Evolutionary conservation across 1,140 invertebrate species (phyloP).

Genomic region (Zaprionus tsacasi): DNA sequence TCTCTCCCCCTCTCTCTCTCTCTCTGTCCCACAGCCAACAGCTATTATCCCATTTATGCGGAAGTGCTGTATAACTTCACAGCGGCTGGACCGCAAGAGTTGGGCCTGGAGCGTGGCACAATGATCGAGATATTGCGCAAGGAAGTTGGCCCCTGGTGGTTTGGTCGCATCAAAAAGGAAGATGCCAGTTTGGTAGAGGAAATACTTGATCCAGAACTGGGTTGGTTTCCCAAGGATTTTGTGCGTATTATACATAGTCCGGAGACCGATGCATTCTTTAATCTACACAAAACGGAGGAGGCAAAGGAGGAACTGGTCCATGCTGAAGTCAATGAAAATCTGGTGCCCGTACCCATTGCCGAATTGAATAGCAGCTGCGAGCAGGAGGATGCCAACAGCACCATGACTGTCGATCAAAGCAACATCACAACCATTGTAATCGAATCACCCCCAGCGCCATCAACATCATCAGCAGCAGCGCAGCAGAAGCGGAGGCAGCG

Average conservation of each 20-base stretch:
- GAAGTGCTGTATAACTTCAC: slow-evolving; percentile 83
- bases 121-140: slow-evolving; percentile 80
- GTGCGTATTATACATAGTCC: slow-evolving; percentile 75
- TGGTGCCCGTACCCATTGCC: slow-evolving; percentile 44
- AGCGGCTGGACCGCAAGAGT: slow-evolving; percentile 77
- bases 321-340: neutral
- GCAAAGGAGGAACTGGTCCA: slow-evolving; percentile 8
- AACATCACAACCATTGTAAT: slow-evolving; percentile 81
- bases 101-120: slow-evolving; percentile 76
- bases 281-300: slow-evolving; percentile 42
- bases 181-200: slow-evolving; percentile 69
- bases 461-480: neutral
- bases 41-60: slow-evolving; percentile 71
- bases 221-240: slow-evolving; percentile 84
- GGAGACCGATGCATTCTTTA: slow-evolving; percentile 67
- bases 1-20: neutral
- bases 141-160: slow-evolving; percentile 83
- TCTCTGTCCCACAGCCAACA: slow-evolving; percentile 45
- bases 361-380: slow-evolving; percentile 32
- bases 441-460: slow-evolving; percentile 57
- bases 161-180: slow-evolving; percentile 79
- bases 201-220: slow-evolving; percentile 73
- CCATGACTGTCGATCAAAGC: slow-evolving; percentile 67
- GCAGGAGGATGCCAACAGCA: slow-evolving; percentile 41
- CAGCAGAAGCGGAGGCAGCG: neutral